Conservation (phyloP, 2,888 invertebrate species). For the Syritta pipiens region DNA sequence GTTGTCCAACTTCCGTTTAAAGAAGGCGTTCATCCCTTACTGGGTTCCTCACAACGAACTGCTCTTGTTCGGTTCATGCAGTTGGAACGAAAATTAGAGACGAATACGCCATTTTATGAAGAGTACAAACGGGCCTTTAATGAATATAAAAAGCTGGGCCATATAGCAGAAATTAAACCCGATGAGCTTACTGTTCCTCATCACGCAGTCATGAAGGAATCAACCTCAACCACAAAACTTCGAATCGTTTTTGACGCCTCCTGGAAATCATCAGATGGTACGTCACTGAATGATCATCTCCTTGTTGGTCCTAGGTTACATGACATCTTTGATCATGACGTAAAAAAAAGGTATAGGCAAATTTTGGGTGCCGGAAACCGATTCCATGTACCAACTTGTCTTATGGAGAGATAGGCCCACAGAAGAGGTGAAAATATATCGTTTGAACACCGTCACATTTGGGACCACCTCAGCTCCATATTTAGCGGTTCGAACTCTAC, state of each 20-base stretch:
- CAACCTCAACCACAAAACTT: constrained; percentile 20
- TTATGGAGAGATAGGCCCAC: not conserved
- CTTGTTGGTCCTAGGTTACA: constrained; percentile 50
- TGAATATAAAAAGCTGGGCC: constrained; percentile 19
- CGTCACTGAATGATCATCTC: constrained; percentile 50
- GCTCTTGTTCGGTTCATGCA: constrained; percentile 31
- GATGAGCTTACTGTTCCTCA: not conserved
- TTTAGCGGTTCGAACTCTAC: constrained; percentile 14
- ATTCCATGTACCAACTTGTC: not conserved
- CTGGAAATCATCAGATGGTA: constrained; percentile 32
- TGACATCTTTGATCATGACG: constrained; percentile 39
- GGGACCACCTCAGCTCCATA: constrained; percentile 7
- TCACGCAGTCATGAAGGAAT: constrained; percentile 43
- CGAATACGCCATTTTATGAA: constrained; percentile 7
- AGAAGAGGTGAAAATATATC: constrained; percentile 5
- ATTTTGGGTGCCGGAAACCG: not conserved
- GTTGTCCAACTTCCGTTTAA: constrained; percentile 4
- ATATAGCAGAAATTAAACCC: constrained; percentile 2
- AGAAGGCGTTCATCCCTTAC: not conserved
- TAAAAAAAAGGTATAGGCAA: constrained; percentile 9
- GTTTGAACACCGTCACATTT: constrained; percentile 13
- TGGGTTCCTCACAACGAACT: constrained; percentile 20
- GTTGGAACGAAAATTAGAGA: constrained; percentile 10
- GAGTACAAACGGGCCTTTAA: constrained; percentile 29
- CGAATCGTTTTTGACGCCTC: constrained; percentile 13